These are phyloP conservation scores for Phrynocephalus guinanensis DNA, from an alignment of 2,797 vertebrate genomes.

Conservation along the genomic window DNA sequence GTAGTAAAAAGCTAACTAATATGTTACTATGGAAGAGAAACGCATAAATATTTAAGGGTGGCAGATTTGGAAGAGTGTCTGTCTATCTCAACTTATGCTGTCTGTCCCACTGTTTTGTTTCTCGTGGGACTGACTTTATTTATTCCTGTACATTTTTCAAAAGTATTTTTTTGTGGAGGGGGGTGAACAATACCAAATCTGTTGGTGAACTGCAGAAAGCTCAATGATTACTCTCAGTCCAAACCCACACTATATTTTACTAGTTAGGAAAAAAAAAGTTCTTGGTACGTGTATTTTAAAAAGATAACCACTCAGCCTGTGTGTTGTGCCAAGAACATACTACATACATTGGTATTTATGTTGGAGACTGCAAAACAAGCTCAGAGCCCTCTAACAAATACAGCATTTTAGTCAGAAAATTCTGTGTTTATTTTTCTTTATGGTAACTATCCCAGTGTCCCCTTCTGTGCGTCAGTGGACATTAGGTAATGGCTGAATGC, in stretches of 20 bases:
- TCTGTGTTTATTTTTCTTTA: constrained; percentile 35
- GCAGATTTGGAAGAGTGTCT: constrained; percentile 38
- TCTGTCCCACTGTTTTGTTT: constrained; percentile 17
- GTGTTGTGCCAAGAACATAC: constrained; percentile 66
- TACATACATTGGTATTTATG: constrained; percentile 26
- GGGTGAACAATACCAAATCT: constrained; percentile 17
- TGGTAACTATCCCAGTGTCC: constrained; percentile 28
- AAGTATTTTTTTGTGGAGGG: background rate
- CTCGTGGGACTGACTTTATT: constrained; percentile 2
- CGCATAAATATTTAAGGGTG: constrained; percentile 31
- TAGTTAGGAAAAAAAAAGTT: constrained; percentile 48
- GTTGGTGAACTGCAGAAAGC: constrained; percentile 33
- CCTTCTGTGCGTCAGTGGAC: background rate
- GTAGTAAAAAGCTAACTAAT: constrained; percentile 46
- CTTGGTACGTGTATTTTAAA: constrained; percentile 58
- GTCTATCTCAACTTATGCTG: background rate
- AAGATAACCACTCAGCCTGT: constrained; percentile 55
- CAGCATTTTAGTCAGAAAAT: constrained; percentile 56
- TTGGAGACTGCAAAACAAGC: constrained; percentile 31
- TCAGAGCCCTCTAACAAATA: constrained; percentile 23
- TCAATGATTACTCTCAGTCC: constrained; percentile 33
- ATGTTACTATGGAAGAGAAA: constrained; percentile 32
- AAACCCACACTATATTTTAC: constrained; percentile 43
- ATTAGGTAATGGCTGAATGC: constrained; percentile 32
- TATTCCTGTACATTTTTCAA: constrained; percentile 7